These are phyloP conservation scores for Chelonus formosanus DNA, from an alignment of 2,888 invertebrate species.

Conservation along the genomic window DNA sequence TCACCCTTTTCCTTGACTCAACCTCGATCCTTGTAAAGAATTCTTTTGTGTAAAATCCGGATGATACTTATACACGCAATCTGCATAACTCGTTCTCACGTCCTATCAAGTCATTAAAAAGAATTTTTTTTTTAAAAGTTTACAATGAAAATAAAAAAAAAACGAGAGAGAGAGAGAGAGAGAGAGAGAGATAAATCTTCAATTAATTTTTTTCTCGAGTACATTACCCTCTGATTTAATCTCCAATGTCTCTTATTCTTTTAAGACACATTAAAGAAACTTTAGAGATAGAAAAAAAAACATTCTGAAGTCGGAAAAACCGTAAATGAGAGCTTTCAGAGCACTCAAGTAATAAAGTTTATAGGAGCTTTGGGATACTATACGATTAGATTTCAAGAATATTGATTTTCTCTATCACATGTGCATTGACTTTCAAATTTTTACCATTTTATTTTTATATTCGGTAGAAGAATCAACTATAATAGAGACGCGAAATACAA, in stretches of 20 bases:
- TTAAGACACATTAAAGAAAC: no score
- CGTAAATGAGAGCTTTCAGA: neutral
- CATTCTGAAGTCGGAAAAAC: no score
- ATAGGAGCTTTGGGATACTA: slow-evolving; percentile 6
- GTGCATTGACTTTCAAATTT: slow-evolving; percentile 1
- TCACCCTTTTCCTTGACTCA: slow-evolving; percentile 18
- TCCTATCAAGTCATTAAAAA: slow-evolving; percentile 7
- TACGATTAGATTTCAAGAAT: slow-evolving; percentile 19
- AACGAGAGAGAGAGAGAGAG: no score
- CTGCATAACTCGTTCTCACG: slow-evolving; percentile 41
- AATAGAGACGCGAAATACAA: no score
- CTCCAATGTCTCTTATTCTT: no score
- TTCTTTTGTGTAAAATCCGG: slow-evolving; percentile 33
- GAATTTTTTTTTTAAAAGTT: no score
- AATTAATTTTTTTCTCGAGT: no score
- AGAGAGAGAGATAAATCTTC: no score
- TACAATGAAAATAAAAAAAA: no score
- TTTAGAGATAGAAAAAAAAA: no score
- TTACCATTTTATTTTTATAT: slow-evolving; percentile 8
- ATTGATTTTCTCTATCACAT: slow-evolving; percentile 13
- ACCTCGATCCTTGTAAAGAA: slow-evolving; percentile 31
- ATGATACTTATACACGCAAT: slow-evolving; percentile 44
- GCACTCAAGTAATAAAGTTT: slow-evolving; percentile 17
- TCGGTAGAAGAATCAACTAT: neutral
- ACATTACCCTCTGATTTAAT: no score